phyloP scores from a whole-genome alignment of 2,888 invertebrate species.

The Selenia dentaria region DNA sequence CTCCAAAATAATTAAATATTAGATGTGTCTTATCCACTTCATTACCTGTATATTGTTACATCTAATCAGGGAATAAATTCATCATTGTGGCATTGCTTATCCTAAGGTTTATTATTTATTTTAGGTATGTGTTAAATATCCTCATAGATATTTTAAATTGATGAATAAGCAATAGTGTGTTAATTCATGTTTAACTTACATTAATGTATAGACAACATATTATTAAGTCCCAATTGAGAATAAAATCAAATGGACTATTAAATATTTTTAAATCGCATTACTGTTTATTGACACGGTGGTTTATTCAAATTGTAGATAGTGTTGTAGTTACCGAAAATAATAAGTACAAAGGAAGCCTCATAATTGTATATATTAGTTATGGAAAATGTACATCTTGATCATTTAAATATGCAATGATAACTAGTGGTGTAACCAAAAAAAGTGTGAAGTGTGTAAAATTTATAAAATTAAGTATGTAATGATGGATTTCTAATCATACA shows the following conservation, averaged over 20 bases:
- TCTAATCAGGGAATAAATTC: too few relatives aligned
- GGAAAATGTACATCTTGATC: conserved; percentile 33
- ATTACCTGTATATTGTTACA: too few relatives aligned
- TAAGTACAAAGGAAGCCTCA: conserved; percentile 47
- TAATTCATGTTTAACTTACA: too few relatives aligned
- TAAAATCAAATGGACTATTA: not conserved
- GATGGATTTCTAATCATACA: conserved; percentile 3
- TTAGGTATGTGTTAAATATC: too few relatives aligned
- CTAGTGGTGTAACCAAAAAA: conserved; percentile 14
- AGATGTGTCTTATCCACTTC: too few relatives aligned
- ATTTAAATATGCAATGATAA: conserved; percentile 17
- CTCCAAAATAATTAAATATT: too few relatives aligned
- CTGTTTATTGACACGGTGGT: conserved; percentile 8
- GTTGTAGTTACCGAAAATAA: conserved; percentile 37
- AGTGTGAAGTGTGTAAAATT: conserved; percentile 25
- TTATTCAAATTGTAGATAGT: conserved; percentile 31
- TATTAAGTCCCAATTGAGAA: too few relatives aligned
- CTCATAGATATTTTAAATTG: too few relatives aligned
- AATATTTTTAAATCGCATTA: conserved; percentile 12
- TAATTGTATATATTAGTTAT: conserved; percentile 39
- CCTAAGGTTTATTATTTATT: too few relatives aligned
- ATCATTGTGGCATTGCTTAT: too few relatives aligned
- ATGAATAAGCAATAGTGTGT: too few relatives aligned
- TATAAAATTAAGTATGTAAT: conserved; percentile 8
- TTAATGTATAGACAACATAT: too few relatives aligned